phyloP scores from a whole-genome alignment of 1,140 invertebrate genomes.

The Scaptomyza montana region DNA sequence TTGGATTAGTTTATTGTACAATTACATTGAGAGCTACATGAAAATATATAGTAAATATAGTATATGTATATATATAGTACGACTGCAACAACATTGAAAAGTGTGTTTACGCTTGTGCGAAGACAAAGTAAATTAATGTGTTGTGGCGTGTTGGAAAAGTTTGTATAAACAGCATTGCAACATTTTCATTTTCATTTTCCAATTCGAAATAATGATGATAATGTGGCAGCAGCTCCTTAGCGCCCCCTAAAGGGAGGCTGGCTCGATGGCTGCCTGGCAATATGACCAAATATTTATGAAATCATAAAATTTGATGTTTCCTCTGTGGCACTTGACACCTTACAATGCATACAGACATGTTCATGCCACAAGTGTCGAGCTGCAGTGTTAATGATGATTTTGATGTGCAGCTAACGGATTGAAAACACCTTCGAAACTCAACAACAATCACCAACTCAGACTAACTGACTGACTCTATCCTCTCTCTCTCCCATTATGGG shows the following conservation, averaged over 20 bases:
- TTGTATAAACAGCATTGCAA: constrained; percentile 70
- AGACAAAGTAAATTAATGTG: constrained; percentile 81
- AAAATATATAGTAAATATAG: not conserved
- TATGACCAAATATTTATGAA: constrained; percentile 79
- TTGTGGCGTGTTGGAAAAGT: constrained; percentile 58
- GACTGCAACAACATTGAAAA: constrained; percentile 21
- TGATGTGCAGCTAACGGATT: constrained; percentile 81
- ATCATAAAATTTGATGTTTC: constrained; percentile 84
- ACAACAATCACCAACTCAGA: constrained; percentile 6
- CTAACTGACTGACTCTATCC: constrained; percentile 15
- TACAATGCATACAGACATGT: not conserved
- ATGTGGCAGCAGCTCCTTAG: constrained; percentile 1
- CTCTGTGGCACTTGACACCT: constrained; percentile 71
- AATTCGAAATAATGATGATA: not conserved
- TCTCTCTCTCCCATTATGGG: constrained; percentile 21
- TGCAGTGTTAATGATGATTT: constrained; percentile 80
- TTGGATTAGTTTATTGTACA: constrained; percentile 61
- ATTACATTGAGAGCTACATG: constrained; percentile 11
- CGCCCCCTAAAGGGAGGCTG: not conserved
- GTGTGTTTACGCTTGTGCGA: constrained; percentile 64
- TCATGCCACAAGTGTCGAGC: not conserved
- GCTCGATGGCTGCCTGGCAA: too few species aligned
- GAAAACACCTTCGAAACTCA: constrained; percentile 40
- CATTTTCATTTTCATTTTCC: constrained; percentile 8
- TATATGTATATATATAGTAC: constrained; percentile 19